These are phyloP conservation scores for Drosophila simulans DNA, from an alignment of 1,140 invertebrate species.

Conservation along the genomic window DNA sequence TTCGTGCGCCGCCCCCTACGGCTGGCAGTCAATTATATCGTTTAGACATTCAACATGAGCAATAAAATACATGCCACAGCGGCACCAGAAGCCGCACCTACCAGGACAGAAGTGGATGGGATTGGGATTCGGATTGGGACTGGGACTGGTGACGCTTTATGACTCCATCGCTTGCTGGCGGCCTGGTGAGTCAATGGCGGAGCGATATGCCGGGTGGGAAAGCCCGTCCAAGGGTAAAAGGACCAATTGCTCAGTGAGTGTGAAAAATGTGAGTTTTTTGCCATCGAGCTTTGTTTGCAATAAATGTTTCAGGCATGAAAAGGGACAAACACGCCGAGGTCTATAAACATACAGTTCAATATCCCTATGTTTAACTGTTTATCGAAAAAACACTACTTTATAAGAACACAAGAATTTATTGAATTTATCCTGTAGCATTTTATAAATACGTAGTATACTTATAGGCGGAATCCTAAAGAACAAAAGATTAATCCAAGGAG, in stretches of 20 bases:
- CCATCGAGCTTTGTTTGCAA: conserved; percentile 35
- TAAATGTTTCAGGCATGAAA: conserved; percentile 57
- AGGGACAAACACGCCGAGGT: conserved; percentile 3
- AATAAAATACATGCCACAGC: conserved; percentile 67
- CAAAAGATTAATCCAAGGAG: not conserved
- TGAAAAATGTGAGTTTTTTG: conserved; percentile 33
- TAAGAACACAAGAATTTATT: not conserved
- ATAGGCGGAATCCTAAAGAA: not conserved
- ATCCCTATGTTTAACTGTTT: not conserved
- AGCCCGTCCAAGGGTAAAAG: conserved; percentile 2
- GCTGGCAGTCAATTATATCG: conserved; percentile 72
- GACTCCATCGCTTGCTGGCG: conserved; percentile 52
- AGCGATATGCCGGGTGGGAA: not conserved
- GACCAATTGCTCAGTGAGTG: conserved; percentile 55
- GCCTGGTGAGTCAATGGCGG: conserved; percentile 28
- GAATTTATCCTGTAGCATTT: too few relatives aligned
- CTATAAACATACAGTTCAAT: conserved; percentile 3
- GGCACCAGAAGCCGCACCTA: conserved; percentile 51
- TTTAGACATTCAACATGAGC: conserved; percentile 71
- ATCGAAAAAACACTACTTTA: too few relatives aligned
- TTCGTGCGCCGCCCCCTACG: conserved; percentile 11
- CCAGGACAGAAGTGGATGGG: not conserved
- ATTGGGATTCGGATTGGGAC: conserved; percentile 25
- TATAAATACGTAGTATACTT: too few relatives aligned
- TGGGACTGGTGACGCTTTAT: conserved; percentile 46